A percentile compares a stretch with the other conserved stretches of the same genome.
Evolutionary conservation across 2,888 invertebrate genomes (phyloP).

Genomic region (Lypha dubia): DNA sequence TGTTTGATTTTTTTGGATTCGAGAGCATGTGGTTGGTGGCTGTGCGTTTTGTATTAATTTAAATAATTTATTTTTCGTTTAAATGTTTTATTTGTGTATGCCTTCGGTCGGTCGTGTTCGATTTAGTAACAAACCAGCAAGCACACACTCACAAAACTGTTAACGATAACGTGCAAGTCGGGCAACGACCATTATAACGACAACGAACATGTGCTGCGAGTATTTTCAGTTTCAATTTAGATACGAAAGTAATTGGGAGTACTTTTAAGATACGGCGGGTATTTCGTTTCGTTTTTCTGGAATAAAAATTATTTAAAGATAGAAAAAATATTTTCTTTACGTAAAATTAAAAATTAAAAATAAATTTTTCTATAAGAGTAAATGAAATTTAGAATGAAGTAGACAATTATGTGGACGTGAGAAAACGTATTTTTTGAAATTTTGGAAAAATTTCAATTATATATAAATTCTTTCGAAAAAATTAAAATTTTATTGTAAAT

Average conservation of each 20-base stretch:
- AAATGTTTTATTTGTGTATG: conserved; percentile 25
- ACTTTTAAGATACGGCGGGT: conserved; percentile 60
- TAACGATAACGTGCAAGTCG: conserved; percentile 59
- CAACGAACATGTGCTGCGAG: conserved; percentile 66
- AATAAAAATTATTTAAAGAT: conserved; percentile 30
- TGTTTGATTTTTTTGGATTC: conserved; percentile 6
- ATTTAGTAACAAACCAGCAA: conserved; percentile 13
- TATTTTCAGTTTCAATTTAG: conserved; percentile 72
- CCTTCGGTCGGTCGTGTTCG: conserved; percentile 45
- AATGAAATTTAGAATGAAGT: conserved; percentile 16
- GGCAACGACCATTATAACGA: conserved; percentile 58
- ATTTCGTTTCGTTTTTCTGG: conserved; percentile 7
- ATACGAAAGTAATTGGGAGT: conserved; percentile 71
- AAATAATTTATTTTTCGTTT: conserved; percentile 44
- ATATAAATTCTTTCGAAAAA: conserved; percentile 41
- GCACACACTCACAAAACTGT: conserved; percentile 46
- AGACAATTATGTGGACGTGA: conserved; percentile 13
- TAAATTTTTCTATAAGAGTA: not conserved
- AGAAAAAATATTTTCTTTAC: conserved; percentile 21
- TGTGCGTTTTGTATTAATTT: conserved; percentile 42
- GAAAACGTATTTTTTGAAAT: not conserved
- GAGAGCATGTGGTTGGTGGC: conserved; percentile 24
- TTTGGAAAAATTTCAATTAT: no score
- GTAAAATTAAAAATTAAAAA: conserved; percentile 50
- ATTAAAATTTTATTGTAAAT: conserved; percentile 47